These are phyloP conservation scores for Morpho deidamia DNA, from an alignment of 2,888 invertebrate genomes.

Conservation along the genomic window DNA sequence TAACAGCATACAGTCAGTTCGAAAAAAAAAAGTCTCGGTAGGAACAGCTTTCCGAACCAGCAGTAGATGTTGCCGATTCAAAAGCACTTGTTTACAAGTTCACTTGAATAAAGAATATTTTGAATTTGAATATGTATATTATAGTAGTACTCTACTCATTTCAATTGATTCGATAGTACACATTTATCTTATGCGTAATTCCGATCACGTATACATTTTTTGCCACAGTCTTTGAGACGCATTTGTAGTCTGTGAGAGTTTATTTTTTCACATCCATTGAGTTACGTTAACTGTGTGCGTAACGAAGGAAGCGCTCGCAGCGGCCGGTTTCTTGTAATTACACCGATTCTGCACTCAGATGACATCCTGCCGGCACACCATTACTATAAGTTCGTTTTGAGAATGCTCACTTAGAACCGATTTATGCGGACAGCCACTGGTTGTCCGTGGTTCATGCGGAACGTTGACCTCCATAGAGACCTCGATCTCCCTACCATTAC, in stretches of 20 bases:
- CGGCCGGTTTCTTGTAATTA: constrained; percentile 36
- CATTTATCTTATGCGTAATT: neutral
- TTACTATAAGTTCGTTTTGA: constrained; percentile 22
- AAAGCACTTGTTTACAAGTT: too few relatives aligned
- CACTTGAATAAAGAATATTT: too few relatives aligned
- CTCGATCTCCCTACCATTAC: too few relatives aligned
- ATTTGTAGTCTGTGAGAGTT: constrained; percentile 23
- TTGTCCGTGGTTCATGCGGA: too few relatives aligned
- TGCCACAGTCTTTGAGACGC: constrained; percentile 10
- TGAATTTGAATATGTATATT: too few relatives aligned
- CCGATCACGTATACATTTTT: constrained; percentile 11
- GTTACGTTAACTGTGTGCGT: constrained; percentile 23
- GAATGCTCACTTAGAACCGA: constrained; percentile 22
- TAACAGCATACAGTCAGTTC: too few relatives aligned
- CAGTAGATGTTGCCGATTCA: too few relatives aligned
- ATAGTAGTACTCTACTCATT: too few relatives aligned
- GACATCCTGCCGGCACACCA: constrained; percentile 28
- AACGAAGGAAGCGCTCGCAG: constrained; percentile 25
- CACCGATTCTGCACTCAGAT: constrained; percentile 30
- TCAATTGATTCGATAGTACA: neutral
- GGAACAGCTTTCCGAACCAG: too few relatives aligned
- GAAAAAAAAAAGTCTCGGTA: too few relatives aligned
- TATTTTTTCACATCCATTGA: constrained; percentile 26
- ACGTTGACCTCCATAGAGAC: too few relatives aligned
- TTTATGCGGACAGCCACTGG: too few relatives aligned